Evolutionary conservation across 2,888 invertebrate species (phyloP).

Genomic region (Zeuzera pyrina): DNA sequence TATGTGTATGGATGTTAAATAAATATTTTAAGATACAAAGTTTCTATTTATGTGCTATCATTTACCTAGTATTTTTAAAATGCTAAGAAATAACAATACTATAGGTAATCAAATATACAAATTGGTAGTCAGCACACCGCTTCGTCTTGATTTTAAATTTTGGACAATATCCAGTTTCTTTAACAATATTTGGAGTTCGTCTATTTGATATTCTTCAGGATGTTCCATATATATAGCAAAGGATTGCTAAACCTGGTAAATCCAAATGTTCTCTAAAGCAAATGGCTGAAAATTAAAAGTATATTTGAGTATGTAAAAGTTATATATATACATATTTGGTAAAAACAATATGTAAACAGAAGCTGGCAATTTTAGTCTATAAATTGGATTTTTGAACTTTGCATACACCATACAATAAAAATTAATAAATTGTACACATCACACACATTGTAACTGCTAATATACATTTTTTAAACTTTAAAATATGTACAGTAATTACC

Average conservation of each 20-base stretch:
- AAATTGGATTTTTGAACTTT: neutral
- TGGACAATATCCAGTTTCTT: conserved; percentile 37
- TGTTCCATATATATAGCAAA: conserved; percentile 51
- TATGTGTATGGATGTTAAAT: conserved; percentile 46
- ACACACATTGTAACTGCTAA: neutral
- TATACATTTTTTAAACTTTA: neutral
- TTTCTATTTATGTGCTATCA: no score
- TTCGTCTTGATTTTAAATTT: conserved; percentile 19
- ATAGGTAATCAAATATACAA: conserved; percentile 43
- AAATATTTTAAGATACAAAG: conserved; percentile 23
- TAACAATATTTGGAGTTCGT: conserved; percentile 39
- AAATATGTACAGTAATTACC: conserved; percentile 30
- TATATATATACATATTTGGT: neutral
- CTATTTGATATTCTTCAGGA: conserved; percentile 40
- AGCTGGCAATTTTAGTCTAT: no score
- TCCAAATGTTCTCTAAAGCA: conserved; percentile 42
- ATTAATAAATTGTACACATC: no score
- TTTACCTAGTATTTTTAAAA: no score
- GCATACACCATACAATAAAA: neutral
- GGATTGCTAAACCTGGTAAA: conserved; percentile 35
- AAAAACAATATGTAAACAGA: no score
- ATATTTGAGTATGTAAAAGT: neutral
- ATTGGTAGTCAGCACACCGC: conserved; percentile 41
- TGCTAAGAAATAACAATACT: conserved; percentile 3
- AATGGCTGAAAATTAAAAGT: conserved; percentile 44